phyloP scores from a whole-genome alignment of 2,113 vertebrate species.

The Cephalopterus ornatus region DNA sequence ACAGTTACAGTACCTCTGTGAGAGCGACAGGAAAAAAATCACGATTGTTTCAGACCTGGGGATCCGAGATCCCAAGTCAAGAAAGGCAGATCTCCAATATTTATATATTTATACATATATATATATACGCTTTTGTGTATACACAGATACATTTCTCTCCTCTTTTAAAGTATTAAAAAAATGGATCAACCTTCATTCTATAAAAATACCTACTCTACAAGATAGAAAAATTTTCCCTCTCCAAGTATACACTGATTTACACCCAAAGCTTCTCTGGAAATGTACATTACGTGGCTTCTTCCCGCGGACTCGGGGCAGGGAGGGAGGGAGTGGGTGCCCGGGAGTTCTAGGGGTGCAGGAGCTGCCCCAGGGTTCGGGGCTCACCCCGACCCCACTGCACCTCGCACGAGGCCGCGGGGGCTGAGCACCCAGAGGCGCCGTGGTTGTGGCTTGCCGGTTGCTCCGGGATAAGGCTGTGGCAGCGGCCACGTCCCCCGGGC shows the following conservation, averaged over 20 bases:
- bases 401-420: not conserved
- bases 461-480: not conserved
- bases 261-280: slow-evolving; percentile 75
- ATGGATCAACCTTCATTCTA: slow-evolving; percentile 80
- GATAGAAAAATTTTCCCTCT: slow-evolving; percentile 82
- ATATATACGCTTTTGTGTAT: slow-evolving; percentile 72
- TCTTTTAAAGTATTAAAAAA: slow-evolving; percentile 80
- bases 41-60: slow-evolving; percentile 18
- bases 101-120: slow-evolving; percentile 76
- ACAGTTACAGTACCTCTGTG: slow-evolving; percentile 66
- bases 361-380: not conserved
- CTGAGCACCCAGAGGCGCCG: not conserved
- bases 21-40: slow-evolving; percentile 27
- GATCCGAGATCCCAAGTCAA: slow-evolving; percentile 23
- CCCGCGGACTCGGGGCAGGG: not conserved
- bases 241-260: slow-evolving; percentile 82
- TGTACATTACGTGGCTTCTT: slow-evolving; percentile 73
- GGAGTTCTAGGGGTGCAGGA: not conserved
- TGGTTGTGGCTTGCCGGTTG: not conserved
- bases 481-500: not conserved
- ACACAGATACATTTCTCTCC: slow-evolving; percentile 82
- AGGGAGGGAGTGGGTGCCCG: not conserved
- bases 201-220: slow-evolving; percentile 87
- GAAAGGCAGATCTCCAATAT: slow-evolving; percentile 72
- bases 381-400: not conserved